Base-by-base conservation (phyloP, 2,113 vertebrate genomes). In the Galbula dea region DNA sequence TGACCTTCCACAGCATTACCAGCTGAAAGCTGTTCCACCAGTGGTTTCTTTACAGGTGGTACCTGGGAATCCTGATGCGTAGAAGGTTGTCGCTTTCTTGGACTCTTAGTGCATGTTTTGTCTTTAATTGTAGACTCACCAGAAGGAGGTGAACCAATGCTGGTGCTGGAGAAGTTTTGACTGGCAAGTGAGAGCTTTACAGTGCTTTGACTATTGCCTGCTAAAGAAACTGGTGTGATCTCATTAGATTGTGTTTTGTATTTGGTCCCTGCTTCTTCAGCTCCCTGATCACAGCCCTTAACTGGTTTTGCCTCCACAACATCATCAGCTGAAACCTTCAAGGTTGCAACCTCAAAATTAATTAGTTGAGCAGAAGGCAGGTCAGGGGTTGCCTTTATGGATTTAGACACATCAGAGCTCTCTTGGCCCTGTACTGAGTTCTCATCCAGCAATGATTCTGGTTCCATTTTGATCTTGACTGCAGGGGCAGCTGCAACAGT, bases 31-130 rank as follows among this genome's bases (percentile, higher is more conserved):
- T 98, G 98, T 68, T 98, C 97, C 94, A 99, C 96, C 59, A 98
- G 98, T 63, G 98, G 98, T 83, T 99, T 99, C 97, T 99, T 99
- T 89, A 98, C 88, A 79, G 99, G 99, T 52, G 98, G 98, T 82
- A 98, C 97, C 93, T 99, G 98, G 49, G 98, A 96, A 81, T 99
- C 98, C 86, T 98, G 98, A 91, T 98, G 96, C 27, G 97, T 83
- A 76, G 98, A 96, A 75, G 98, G 97, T 1, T 98, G 98, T 93
- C 99, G 98, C 95, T 99, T 99, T 94, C 99, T 98, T 71, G 98
- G 98, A 96, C 98, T 98, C 96, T 98, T 99, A 84, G 97, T 97
- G 92, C 98, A 97, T 51, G 97, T 84, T 94, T 98, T 98, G 94
- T 99, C 98, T 96, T 98, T 99, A 84, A 91, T 86, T n/a, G 68